Base-by-base conservation (phyloP, 1,140 invertebrate genomes). In the Trachymyrmex septentrionalis region DNA sequence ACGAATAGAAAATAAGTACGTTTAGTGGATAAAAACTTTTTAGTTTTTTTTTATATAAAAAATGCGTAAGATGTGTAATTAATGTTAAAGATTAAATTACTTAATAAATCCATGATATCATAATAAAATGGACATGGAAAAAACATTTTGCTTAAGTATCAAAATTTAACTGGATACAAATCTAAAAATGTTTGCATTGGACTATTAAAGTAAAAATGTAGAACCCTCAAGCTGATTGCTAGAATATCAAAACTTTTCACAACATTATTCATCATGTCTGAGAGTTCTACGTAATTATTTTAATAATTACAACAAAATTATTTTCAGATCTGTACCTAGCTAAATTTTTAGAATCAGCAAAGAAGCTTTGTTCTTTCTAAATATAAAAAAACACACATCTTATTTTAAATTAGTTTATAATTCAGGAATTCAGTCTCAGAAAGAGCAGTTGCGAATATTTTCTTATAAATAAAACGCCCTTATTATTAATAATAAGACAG, bases 331-430 rank as follows among this genome's bases (percentile, higher is more conserved):
- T 44, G 9, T 44, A 44, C 9, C 9, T 44, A 44, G 38, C 2
- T 44, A 44, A 44, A 44, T 44, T 44, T 44, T 44, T 44, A 44
- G 38, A 44, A 44, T 44, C 38, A 44, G 38, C 38, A 44, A 38
- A 38, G 34, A 44, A 44, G 38, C 38, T 44, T 44, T 9, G 9
- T 44, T 44, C 34, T 44, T 44, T 44, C 9, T 44, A 2, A 38
- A 44, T 44, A 44, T 44, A 44, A 73, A 57, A 73, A 73, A n/a
- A 57, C 5, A 53, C 9, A 55, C 7, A 34, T 73, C 30, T 66
- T 53, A 73, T 2, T 55, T 72, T n/a, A 72, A 72, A 66, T 9
- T 21, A 44, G 12, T 44, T 12, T 12, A 24, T 24, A 44, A 55
- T 21, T n/a, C 27, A 34, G 34, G 14, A 7, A 44, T 38, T 38